phyloP scores from a whole-genome alignment of 2,797 vertebrate genomes.

The Balearica regulorum region DNA sequence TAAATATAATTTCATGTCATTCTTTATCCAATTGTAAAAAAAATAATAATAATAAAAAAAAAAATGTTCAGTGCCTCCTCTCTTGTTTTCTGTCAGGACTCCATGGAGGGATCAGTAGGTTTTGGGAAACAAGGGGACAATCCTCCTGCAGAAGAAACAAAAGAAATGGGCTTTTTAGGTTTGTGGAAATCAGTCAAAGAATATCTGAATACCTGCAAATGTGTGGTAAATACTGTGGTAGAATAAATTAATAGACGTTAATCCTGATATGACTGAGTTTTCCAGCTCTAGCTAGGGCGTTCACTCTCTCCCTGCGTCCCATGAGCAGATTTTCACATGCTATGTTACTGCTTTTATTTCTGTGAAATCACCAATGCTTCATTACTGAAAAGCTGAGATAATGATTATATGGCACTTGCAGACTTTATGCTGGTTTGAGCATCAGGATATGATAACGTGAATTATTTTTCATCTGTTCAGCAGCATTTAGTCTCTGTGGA shows the following conservation, averaged over 20 bases:
- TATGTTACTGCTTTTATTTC: background rate
- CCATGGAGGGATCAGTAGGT: background rate
- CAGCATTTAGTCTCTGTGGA: background rate
- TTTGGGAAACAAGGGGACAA: background rate
- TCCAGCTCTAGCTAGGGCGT: background rate
- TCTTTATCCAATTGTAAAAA: background rate
- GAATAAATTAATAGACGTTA: background rate
- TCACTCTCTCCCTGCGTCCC: background rate
- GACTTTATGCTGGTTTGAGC: background rate
- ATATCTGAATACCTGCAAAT: background rate
- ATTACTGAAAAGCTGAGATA: background rate
- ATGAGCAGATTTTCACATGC: background rate
- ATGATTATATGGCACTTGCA: background rate
- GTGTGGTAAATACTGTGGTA: background rate
- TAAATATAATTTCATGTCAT: background rate
- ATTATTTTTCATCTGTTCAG: conserved; percentile 58
- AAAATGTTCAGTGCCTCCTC: background rate
- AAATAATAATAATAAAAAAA: background rate
- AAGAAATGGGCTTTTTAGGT: background rate
- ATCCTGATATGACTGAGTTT: background rate
- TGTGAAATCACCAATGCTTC: background rate
- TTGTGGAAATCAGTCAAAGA: background rate
- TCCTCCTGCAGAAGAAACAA: background rate
- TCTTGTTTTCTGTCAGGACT: background rate
- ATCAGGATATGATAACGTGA: background rate